Base-by-base conservation (phyloP, 2,113 vertebrate species). In the Coreoperca whiteheadi region DNA sequence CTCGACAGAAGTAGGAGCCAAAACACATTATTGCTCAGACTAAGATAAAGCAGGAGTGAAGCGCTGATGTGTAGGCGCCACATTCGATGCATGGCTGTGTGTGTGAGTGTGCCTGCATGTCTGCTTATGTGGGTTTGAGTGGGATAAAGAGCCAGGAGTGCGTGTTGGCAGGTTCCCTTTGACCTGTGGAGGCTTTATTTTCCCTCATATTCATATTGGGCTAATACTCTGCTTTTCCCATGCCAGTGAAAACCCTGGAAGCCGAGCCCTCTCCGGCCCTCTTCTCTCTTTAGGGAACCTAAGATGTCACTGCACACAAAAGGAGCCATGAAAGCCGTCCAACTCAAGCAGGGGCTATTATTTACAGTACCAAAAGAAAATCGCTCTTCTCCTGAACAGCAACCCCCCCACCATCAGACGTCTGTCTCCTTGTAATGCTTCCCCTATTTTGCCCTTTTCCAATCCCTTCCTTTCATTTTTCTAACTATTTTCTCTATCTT, bases 281-380 rank as follows among this genome's bases (percentile, higher is more conserved):
- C 87, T 83, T 74, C 83, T 86, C 89, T 93, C 91, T 93, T 94
- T 82, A 54, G 93, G 93, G 92, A 93, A 91, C 90, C 90, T 83
- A 92, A 91, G 89, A 93, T 93, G 92, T 93, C 92, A 94, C 83
- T n/a, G 63, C 72, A 59, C 83, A 94, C 93, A 93, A 95, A 93
- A 92, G 93, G 77, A 87, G 82, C 91, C 76, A 76, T 92, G 94
- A 94, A 94, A 88, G 88, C 84, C 66, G 78, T 95, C 94, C 94
- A 95, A 94, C 90, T 93, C 92, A 94, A 94, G 94, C 88, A 90
- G 92, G 85, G 90, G 85, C 92, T 92, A 93, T 94, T 95, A 94
- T 95, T 94, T 95, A 94, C 91, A 92, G 91, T 91, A 93, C 85
- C 91, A 90, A 93, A 93, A 88, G 89, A 93, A 93, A 92, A 91